Evolutionary conservation across 35 echinoderm and acorn worm species (phyloP), one percentile per base, ranked within the genome.

Genomic region (Amphiura filiformis): DNA sequence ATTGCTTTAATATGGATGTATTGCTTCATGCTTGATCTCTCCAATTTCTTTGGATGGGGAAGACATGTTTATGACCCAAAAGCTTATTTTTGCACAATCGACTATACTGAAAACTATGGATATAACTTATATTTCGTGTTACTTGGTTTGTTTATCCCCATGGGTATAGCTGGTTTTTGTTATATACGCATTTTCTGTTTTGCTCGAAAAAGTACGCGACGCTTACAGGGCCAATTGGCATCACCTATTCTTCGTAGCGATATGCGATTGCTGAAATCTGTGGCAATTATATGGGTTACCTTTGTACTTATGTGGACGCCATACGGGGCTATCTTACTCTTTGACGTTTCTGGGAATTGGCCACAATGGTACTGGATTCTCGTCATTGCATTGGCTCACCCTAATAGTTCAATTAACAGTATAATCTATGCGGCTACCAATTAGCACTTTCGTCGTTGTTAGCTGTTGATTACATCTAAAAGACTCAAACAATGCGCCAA

Each of bases 261-360:
- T 44, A 76, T 75, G 34, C 86, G 84, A 37, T 78, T 96, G 9
- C 78, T 96, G 32, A 70, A 87, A 0, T 86, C 91, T 0, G 61
- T 93, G 0, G 44, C 90, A 40, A 93, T 76, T 0, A 88, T 92
- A 15, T 78, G 91, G 75, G 34, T 96, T 22, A 87, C 92, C 20
- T 96, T 96, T 76, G 40, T 84, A 11, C 32, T 92, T 14, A 96
- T 96, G 94, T 96, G 94, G 94, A 41, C 87, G 14, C 94, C 94
- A 1, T 96, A 93, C 39, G 82, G 86, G 2, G 36, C 86, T 18
- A 84, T 89, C 15, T 86, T 93, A 34, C 82, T 96, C 75, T 39
- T 92, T 4, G 94, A 96, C 70, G 76, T 78, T 26, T 30, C 86
- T 32, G n/a, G n/a, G n/a, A 37, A 42, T 33, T 92, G 87, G 86